Conservation (phyloP, 2,888 invertebrate genomes). For the Agrochola macilenta region DNA sequence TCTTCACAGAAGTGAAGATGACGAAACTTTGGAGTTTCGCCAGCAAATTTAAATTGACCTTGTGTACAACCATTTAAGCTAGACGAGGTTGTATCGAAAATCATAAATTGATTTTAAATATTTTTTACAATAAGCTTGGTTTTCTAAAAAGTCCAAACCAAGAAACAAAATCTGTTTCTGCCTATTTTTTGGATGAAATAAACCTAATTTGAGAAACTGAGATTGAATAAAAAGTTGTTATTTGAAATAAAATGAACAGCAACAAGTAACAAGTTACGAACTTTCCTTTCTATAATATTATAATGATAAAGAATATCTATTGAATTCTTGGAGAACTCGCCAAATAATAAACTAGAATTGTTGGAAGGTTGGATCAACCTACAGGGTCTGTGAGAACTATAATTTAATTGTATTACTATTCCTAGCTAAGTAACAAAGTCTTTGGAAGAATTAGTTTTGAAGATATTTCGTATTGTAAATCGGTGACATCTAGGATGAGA, state of each 20-base stretch:
- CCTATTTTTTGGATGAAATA: slow-evolving; percentile 5
- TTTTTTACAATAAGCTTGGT: no score
- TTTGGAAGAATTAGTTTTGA: no score
- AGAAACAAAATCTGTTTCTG: neutral
- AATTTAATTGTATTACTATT: neutral
- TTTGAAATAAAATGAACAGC: slow-evolving; percentile 44
- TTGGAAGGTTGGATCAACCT: neutral
- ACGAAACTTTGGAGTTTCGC: no score
- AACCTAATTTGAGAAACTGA: slow-evolving; percentile 36
- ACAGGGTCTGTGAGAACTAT: neutral
- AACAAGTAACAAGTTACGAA: slow-evolving; percentile 39
- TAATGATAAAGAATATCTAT: slow-evolving; percentile 27
- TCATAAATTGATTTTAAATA: neutral
- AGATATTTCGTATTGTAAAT: no score
- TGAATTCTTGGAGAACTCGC: slow-evolving; percentile 33
- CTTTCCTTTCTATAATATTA: slow-evolving; percentile 40
- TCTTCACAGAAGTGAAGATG: no score
- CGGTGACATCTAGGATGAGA: neutral
- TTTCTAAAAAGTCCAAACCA: no score
- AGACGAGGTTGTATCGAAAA: neutral
- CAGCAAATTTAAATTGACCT: no score
- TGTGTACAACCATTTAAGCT: neutral
- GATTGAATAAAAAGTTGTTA: slow-evolving; percentile 42
- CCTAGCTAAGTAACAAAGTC: no score
- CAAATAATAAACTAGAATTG: slow-evolving; percentile 26